Base-by-base conservation (phyloP, 2,113 vertebrate genomes). In the Platycercus adscitus region DNA sequence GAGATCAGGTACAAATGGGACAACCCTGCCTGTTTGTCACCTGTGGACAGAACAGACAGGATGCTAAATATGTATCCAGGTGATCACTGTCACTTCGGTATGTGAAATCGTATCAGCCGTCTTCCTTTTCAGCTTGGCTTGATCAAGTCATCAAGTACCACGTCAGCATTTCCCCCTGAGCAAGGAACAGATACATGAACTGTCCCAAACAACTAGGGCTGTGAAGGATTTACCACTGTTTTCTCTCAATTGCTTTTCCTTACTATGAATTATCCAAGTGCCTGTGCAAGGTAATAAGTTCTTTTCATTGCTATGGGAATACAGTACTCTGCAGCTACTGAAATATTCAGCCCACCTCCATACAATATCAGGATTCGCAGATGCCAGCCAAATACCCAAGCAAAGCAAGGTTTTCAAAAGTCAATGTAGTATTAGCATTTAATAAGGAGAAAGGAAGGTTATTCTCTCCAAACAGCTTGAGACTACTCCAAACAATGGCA, bases 231-330 rank as follows among this genome's bases (percentile, higher is more conserved):
- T 69, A 26, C 52, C 76, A 49, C 28, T 65, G 28, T 76, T 84
- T 52, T 78, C 33, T 20, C 44, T 52, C 29, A 11, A 52, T 3
- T 81, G 82, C 56, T 70, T 76, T 75, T 84, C 69, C 66, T 86
- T 43, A n/a, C 61, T n/a, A 52, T 69, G 77, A 86, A 84, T 94
- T 86, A 92, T 35, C 47, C 60, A 88, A 95, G 66, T 41, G 81
- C 73, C 66, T 88, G n/a, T n/a, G 15, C 58, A 77, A 68, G 35
- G 60, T 92, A 52, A 35, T 41, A 35, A 75, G 75, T 53, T 79
- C 91, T 81, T 65, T 83, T 24, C 65, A 96, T 94, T 94, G 85
- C 89, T 86, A 95, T 94, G 95, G 96, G 95, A 97, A 96, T 95
- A 75, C 88, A 79, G 60, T 23, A 49, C 44, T 72, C 69, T 13